Evolutionary conservation across 2,113 vertebrate genomes (phyloP).

Genomic region (Ammodytes dubius): DNA sequence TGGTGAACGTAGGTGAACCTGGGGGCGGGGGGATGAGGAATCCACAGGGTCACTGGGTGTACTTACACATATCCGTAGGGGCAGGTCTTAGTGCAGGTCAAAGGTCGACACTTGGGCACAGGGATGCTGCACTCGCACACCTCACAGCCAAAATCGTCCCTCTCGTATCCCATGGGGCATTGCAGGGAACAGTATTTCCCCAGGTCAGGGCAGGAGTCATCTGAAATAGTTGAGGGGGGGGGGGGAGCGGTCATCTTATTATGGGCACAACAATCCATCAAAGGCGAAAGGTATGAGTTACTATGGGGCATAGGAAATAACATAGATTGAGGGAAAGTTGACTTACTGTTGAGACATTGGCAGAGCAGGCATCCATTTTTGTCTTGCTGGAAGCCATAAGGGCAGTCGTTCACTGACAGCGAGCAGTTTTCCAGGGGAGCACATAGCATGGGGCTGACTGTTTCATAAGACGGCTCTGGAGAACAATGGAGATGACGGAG

Average conservation of each 20-base stretch:
- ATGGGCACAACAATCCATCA: conserved; percentile 52
- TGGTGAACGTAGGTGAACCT: background rate
- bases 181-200: conserved; percentile 80
- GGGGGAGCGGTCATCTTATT: conserved; percentile 44
- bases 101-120: conserved; percentile 78
- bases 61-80: conserved; percentile 88
- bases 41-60: background rate
- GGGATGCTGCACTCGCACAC: conserved; percentile 84
- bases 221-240: conserved; percentile 75
- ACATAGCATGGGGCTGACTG: conserved; percentile 85
- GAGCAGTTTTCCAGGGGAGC: conserved; percentile 86
- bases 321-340: background rate
- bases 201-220: conserved; percentile 85
- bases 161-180: conserved; percentile 84
- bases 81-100: conserved; percentile 87
- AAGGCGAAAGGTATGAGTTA: conserved; percentile 22
- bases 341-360: conserved; percentile 87
- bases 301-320: conserved; percentile 3
- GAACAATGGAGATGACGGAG: conserved; percentile 20
- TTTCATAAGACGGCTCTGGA: conserved; percentile 87
- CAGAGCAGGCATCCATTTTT: conserved; percentile 86
- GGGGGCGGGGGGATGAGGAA: background rate
- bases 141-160: conserved; percentile 84
- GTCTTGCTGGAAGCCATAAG: conserved; percentile 85
- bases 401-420: conserved; percentile 82